Evolutionary conservation across 2,113 vertebrate species (phyloP).

Genomic region (Actinemys pallida): DNA sequence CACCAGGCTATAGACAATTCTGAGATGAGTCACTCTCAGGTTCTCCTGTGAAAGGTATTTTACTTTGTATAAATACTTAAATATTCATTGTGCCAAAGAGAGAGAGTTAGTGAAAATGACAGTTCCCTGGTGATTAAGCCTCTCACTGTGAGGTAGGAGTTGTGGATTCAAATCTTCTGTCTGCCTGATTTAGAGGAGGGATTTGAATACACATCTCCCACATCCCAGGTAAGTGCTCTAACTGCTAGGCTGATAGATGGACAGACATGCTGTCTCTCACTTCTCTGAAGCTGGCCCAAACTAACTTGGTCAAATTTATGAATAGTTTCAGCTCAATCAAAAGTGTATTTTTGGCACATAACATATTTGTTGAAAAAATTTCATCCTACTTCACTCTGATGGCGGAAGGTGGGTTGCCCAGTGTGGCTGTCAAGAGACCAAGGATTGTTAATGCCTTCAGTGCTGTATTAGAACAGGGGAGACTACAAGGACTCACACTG

Average conservation of each 20-base stretch:
- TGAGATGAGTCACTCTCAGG: background rate
- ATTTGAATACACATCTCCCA: background rate
- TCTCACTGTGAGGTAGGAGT: background rate
- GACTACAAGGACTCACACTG: background rate
- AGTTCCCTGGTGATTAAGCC: background rate
- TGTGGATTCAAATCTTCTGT: background rate
- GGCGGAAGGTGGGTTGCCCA: background rate
- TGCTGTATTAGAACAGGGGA: background rate
- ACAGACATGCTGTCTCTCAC: background rate
- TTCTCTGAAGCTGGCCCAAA: background rate
- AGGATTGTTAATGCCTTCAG: background rate
- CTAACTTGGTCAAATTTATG: background rate
- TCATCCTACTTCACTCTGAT: background rate
- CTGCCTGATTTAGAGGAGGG: background rate
- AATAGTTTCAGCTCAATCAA: background rate
- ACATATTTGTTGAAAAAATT: background rate
- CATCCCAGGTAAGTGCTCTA: background rate
- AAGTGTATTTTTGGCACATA: background rate
- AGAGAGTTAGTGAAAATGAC: background rate
- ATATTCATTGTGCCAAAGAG: no score
- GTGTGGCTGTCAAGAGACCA: background rate
- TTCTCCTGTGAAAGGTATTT: background rate
- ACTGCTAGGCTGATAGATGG: background rate
- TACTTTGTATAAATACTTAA: background rate
- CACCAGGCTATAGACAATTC: background rate